A percentile compares a stretch with the other conserved stretches of the same genome.
Evolutionary conservation across 64 coral and sea anemone genomes (phyloP).

Genomic region (Stichodactyla helianthus): DNA sequence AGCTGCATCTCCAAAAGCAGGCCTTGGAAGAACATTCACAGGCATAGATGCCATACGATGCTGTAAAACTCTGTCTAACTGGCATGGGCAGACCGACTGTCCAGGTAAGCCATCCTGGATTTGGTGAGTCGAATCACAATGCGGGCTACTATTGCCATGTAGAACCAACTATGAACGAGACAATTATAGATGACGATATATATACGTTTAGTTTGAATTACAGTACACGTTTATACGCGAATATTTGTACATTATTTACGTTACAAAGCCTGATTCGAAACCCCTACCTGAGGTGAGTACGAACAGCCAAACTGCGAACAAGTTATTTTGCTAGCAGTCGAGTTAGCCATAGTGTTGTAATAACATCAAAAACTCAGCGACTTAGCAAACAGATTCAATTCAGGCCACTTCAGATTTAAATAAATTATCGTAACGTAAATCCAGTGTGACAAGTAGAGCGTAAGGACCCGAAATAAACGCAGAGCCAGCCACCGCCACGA

Average conservation of each 20-base stretch:
- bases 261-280: neutral
- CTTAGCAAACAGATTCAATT: slow-evolving; percentile 61
- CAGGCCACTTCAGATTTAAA: slow-evolving; percentile 58
- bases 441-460: neutral
- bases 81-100: slow-evolving; percentile 81
- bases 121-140: slow-evolving; percentile 79
- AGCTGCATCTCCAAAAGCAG: slow-evolving; percentile 60
- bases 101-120: slow-evolving; percentile 70
- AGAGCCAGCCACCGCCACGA: neutral
- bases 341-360: slow-evolving; percentile 68
- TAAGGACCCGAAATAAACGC: neutral
- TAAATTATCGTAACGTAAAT: slow-evolving; percentile 55
- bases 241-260: neutral
- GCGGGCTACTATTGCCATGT: slow-evolving; percentile 55
- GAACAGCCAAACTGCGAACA: slow-evolving; percentile 84
- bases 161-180: slow-evolving; percentile 78
- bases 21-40: slow-evolving; percentile 78
- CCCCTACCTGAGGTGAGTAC: slow-evolving; percentile 71
- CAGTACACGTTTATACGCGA: neutral
- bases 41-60: slow-evolving; percentile 70
- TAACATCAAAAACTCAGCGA: slow-evolving; percentile 40
- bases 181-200: slow-evolving; percentile 26
- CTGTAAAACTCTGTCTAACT: slow-evolving; percentile 79
- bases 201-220: neutral
- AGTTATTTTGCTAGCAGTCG: slow-evolving; percentile 72